Conservation (phyloP, 2,113 vertebrate species). For the Nycticryphes semicollaris region DNA sequence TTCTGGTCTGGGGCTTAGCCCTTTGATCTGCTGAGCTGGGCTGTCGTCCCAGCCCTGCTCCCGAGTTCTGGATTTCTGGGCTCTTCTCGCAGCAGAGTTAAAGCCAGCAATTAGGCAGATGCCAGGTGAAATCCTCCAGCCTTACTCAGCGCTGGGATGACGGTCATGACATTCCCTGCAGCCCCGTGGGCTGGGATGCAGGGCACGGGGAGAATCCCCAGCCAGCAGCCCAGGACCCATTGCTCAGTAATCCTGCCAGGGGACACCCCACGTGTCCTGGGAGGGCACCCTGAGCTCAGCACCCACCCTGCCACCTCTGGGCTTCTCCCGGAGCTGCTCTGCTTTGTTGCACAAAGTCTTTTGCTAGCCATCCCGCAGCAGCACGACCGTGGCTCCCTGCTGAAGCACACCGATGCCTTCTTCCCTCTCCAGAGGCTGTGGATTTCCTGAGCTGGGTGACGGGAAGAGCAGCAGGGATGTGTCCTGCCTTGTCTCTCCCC, state of each 20-base stretch:
- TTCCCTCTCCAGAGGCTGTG: neutral
- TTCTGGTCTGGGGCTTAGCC: neutral
- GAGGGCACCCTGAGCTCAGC: neutral
- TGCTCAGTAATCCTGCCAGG: neutral
- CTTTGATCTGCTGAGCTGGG: neutral
- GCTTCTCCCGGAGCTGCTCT: neutral
- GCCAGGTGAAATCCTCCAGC: neutral
- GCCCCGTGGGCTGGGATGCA: neutral
- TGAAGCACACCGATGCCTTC: neutral
- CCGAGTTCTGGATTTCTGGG: neutral
- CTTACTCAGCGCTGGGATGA: neutral
- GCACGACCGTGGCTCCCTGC: neutral
- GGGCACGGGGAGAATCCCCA: neutral
- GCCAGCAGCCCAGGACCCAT: neutral
- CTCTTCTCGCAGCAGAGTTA: neutral
- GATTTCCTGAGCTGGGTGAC: too few relatives aligned
- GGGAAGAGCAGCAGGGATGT: neutral
- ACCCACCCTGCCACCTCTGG: neutral
- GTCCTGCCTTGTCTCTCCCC: neutral
- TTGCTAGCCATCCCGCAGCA: neutral
- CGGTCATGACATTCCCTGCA: accelerated
- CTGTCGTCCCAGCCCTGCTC: neutral
- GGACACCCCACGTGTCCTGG: neutral
- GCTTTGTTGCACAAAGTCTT: neutral
- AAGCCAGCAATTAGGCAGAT: neutral